A percentile compares a stretch with the other conserved stretches of the same genome.
These are phyloP conservation scores for Polyploca ridens DNA, from an alignment of 2,888 invertebrate species.

Conservation along the genomic window DNA sequence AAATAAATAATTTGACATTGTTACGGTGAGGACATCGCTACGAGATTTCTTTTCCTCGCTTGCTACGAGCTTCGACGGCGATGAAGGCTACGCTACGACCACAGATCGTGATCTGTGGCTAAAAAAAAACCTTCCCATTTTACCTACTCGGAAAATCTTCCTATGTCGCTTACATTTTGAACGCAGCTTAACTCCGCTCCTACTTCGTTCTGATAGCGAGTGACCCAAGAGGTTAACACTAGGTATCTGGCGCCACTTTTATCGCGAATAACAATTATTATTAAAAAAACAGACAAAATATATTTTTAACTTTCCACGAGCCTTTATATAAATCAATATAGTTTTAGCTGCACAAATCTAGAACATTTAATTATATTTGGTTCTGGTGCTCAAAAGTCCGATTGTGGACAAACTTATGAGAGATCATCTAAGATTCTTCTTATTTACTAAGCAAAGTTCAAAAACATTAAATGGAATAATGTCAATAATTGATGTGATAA, in stretches of 20 bases:
- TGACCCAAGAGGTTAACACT: slow-evolving; percentile 25
- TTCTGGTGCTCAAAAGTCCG: neutral
- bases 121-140: too few species aligned
- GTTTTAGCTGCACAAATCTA: too few species aligned
- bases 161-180: slow-evolving; percentile 1
- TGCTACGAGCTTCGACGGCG: neutral
- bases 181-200: neutral
- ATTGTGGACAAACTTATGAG: neutral
- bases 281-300: neutral
- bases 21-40: neutral
- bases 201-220: slow-evolving; percentile 25
- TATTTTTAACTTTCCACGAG: neutral
- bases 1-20: too few species aligned
- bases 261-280: slow-evolving; percentile 17
- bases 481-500: neutral
- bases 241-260: slow-evolving; percentile 28
- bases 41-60: neutral
- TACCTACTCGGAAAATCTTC: too few species aligned
- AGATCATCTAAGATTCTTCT: neutral
- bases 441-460: neutral
- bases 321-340: too few species aligned
- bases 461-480: neutral
- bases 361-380: too few species aligned
- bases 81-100: neutral
- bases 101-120: too few species aligned